Evolutionary conservation across 2,113 vertebrate genomes (phyloP).

Genomic region (Mus spicilegus): DNA sequence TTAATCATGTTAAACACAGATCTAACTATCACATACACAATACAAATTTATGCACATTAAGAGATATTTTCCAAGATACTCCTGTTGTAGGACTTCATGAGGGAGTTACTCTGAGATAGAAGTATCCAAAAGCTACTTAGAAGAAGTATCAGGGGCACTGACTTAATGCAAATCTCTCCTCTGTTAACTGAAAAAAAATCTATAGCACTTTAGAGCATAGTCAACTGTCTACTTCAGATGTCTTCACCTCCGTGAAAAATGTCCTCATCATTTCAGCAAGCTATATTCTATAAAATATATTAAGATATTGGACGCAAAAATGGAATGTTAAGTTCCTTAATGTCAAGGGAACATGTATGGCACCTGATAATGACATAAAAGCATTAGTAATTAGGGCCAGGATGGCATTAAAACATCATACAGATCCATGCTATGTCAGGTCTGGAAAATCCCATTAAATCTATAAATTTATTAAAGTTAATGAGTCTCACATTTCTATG

Average conservation of each 20-base stretch:
- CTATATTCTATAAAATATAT: background rate
- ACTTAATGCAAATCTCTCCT: background rate
- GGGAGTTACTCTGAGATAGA: background rate
- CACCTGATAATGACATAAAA: conserved; percentile 1
- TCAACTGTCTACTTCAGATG: background rate
- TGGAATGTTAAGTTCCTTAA: background rate
- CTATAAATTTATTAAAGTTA: background rate
- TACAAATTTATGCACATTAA: background rate
- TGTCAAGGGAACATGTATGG: background rate
- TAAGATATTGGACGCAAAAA: background rate
- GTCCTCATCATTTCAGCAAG: conserved; percentile 4
- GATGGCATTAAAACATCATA: background rate
- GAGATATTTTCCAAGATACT: background rate
- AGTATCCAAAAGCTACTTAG: background rate
- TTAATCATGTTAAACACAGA: background rate
- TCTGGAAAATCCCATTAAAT: background rate
- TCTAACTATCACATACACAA: background rate
- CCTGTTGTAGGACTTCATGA: background rate
- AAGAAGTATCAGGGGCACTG: background rate
- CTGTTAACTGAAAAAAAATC: background rate
- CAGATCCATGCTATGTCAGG: background rate
- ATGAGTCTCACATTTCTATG: background rate
- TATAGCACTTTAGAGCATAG: background rate
- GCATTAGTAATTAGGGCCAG: background rate
- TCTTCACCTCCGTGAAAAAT: background rate